Base-by-base conservation (phyloP, 37 sponge, comb jelly and placozoan genomes). In the Geodia barretti region DNA sequence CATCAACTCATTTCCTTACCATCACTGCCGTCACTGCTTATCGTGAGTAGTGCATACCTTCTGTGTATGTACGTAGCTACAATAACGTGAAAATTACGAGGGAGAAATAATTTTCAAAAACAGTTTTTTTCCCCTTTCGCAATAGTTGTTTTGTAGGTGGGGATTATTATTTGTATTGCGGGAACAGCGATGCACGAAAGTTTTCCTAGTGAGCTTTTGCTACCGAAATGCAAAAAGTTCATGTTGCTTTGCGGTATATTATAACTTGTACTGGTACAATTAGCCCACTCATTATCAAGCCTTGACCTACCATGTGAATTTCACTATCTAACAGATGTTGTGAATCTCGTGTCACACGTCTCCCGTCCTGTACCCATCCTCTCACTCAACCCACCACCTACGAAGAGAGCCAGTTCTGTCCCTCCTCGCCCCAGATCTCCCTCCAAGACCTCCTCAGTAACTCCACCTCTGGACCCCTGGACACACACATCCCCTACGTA, bases 311-410 rank as follows among this genome's bases (percentile, higher is more conserved):
- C n/a, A n/a, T n/a, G n/a, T n/a, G n/a, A n/a, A n/a, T n/a, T n/a
- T n/a, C n/a, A n/a, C n/a, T n/a, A n/a, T n/a, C n/a, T n/a, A n/a
- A 11, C 73, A 89, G 85, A 3, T 89, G 85, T 36, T 79, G 85
- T 60, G 58, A 26, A 42, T 34, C 77, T 11, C 24, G 70, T 7
- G 33, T 14, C 42, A 1, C 24, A 33, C 61, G 47, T n/a, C 41
- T 68, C 33, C 47, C 77, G 33, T 77, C 73, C 64, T 70, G 75
- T 33, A 65, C 68, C 63, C 54, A 72, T 60, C 65, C 72, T 47
- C 54, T 47, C 54, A 61, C 33, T 43, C 39, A 28, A 47, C 69
- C 1, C 32, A 31, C 31, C 21, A 14, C 2, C 40, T 47, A 47
- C 54, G 54, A 47, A 47, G 54, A 47, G 14, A 14, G 14, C 14